These are phyloP conservation scores for Gephyroberyx darwinii DNA, from an alignment of 2,797 vertebrate genomes.

Conservation along the genomic window DNA sequence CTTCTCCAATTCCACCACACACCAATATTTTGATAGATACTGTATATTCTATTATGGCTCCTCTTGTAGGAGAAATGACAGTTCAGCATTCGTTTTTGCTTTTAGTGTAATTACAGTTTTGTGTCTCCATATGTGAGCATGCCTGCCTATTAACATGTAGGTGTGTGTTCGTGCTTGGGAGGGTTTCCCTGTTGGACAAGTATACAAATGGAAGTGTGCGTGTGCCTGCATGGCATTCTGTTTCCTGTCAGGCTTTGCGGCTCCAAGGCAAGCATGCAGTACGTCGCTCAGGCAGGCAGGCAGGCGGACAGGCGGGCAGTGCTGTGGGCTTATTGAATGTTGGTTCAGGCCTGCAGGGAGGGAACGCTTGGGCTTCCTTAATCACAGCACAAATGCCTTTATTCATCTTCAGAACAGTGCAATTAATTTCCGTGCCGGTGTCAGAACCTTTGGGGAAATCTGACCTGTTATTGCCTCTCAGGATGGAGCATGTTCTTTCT, in stretches of 20 bases:
- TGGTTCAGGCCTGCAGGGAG: conserved; percentile 74
- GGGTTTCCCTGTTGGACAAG: conserved; percentile 29
- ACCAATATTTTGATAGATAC: conserved; percentile 17
- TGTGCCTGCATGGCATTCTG: conserved; percentile 47
- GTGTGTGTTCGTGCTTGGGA: conserved; percentile 20
- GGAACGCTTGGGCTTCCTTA: conserved; percentile 64
- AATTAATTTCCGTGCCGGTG: conserved; percentile 76
- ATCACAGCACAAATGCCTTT: conserved; percentile 77
- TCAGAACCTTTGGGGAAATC: conserved; percentile 80
- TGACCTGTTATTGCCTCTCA: conserved; percentile 74
- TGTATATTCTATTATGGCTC: conserved; percentile 20
- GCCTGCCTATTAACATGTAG: conserved; percentile 26
- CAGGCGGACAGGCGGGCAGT: conserved; percentile 39
- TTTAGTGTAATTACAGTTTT: conserved; percentile 34
- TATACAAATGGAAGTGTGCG: conserved; percentile 18
- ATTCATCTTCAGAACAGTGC: conserved; percentile 77
- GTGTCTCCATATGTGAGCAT: neutral
- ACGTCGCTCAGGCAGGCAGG: conserved; percentile 46
- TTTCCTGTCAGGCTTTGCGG: conserved; percentile 67
- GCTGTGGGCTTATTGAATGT: conserved; percentile 68
- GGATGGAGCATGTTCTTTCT: conserved; percentile 65
- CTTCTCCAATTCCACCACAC: conserved; percentile 15
- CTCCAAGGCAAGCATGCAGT: conserved; percentile 36
- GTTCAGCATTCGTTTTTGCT: conserved; percentile 47
- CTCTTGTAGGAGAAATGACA: conserved; percentile 57